Percentiles rank a stretch among this genome's conserved stretches.
Evolutionary conservation across 2,888 invertebrate genomes (phyloP).

Genomic region (Tinea semifulvella): DNA sequence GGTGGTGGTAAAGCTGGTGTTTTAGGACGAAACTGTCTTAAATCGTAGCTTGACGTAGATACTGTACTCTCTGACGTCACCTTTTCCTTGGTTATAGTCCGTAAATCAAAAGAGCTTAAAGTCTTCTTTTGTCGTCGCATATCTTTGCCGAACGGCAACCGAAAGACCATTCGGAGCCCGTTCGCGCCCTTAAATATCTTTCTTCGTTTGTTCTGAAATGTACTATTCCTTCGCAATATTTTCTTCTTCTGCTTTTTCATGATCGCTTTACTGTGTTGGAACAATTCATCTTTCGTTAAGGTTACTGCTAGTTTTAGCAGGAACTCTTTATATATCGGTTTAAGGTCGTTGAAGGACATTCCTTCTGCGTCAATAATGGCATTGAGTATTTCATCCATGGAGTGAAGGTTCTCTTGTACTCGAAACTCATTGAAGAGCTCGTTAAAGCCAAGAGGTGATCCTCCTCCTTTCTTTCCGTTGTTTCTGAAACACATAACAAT

Average conservation of each 20-base stretch:
- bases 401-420: constrained; percentile 87
- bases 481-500: constrained; percentile 65
- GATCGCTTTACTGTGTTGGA: constrained; percentile 87
- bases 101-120: constrained; percentile 31
- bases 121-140: constrained; percentile 38
- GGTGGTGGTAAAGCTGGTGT: constrained; percentile 50
- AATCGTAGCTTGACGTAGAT: constrained; percentile 70
- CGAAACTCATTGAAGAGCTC: constrained; percentile 89
- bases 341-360: constrained; percentile 92
- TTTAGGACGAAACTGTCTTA: constrained; percentile 69
- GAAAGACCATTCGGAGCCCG: constrained; percentile 71
- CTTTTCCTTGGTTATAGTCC: constrained; percentile 28
- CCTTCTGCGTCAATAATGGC: constrained; percentile 91
- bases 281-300: constrained; percentile 90
- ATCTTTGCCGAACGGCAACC: constrained; percentile 64
- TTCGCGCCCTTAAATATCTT: constrained; percentile 69
- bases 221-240: constrained; percentile 65
- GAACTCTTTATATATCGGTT: constrained; percentile 91
- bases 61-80: constrained; percentile 67
- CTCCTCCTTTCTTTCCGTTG: constrained; percentile 72
- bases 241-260: constrained; percentile 86
- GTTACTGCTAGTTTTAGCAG: constrained; percentile 87
- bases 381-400: constrained; percentile 86
- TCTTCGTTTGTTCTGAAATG: constrained; percentile 64
- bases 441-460: constrained; percentile 85